These are phyloP conservation scores for Podilymbus podiceps DNA, from an alignment of 2,113 vertebrate genomes.

Conservation along the genomic window DNA sequence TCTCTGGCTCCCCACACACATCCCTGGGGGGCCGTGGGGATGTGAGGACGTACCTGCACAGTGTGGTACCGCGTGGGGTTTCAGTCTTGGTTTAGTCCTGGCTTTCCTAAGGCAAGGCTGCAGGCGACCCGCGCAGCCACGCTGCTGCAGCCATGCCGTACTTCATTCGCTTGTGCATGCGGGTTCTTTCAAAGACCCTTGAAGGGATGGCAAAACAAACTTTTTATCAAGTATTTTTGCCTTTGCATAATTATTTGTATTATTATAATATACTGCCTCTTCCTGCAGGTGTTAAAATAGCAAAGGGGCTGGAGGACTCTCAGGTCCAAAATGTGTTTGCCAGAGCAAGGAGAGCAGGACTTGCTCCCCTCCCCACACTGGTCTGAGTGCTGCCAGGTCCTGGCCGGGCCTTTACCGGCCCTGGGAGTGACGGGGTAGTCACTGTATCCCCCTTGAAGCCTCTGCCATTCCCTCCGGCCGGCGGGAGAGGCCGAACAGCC, in stretches of 20 bases:
- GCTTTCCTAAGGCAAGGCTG: background rate
- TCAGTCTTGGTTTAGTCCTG: background rate
- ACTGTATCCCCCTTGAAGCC: too few relatives aligned
- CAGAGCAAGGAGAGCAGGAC: background rate
- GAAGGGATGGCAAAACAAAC: background rate
- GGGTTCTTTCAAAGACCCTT: background rate
- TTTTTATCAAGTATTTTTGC: background rate
- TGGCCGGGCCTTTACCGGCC: background rate
- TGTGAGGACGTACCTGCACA: background rate
- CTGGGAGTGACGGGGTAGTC: rapidly evolving
- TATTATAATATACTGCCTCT: background rate
- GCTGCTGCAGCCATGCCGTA: too few relatives aligned
- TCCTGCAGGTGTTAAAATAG: background rate
- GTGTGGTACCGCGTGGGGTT: background rate
- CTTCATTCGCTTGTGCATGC: background rate
- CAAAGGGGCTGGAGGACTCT: background rate
- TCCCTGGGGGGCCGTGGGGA: background rate
- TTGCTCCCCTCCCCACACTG: background rate
- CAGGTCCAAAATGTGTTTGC: background rate
- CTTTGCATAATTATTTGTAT: background rate
- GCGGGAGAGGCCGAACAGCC: background rate
- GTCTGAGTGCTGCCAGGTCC: background rate
- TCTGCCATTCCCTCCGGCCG: rapidly evolving
- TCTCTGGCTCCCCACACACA: background rate
- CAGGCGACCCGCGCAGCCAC: rapidly evolving